Evolutionary conservation across 2,113 vertebrate genomes (phyloP).

Genomic region (Enhydra lutris): DNA sequence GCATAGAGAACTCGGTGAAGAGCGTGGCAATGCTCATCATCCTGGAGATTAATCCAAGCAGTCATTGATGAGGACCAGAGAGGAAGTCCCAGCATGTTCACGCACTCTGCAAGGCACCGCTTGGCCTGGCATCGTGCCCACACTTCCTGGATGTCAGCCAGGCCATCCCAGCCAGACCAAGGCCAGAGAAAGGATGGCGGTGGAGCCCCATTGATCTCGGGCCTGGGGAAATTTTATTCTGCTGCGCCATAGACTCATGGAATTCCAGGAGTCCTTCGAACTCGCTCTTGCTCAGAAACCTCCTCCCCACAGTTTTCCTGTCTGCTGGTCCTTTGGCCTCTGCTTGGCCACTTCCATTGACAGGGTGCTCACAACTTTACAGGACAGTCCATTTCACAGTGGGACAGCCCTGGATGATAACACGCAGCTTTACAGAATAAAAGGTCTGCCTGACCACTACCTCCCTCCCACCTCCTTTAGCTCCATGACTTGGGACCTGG

Average conservation of each 20-base stretch:
- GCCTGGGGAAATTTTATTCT: background rate
- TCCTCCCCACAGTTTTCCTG: background rate
- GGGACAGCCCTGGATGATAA: background rate
- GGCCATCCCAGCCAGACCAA: background rate
- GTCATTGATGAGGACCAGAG: background rate
- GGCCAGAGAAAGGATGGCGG: background rate
- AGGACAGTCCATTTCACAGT: background rate
- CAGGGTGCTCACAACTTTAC: background rate
- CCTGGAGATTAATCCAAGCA: background rate
- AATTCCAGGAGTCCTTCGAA: background rate
- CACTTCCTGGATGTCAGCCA: background rate
- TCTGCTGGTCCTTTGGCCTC: background rate
- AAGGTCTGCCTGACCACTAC: background rate
- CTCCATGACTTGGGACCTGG: background rate
- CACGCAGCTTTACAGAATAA: background rate
- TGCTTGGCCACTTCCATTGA: background rate
- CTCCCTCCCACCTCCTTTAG: background rate
- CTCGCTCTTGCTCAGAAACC: fast-evolving
- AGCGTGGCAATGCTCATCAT: background rate
- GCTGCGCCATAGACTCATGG: background rate
- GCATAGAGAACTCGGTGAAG: background rate
- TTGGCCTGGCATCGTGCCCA: background rate
- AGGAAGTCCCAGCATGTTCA: background rate
- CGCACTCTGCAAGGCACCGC: background rate
- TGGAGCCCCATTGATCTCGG: too few species aligned